A percentile compares a stretch with the other conserved stretches of the same genome.
These are phyloP conservation scores for Tokudaia muenninki DNA, from an alignment of 2,797 vertebrate species.

Conservation along the genomic window DNA sequence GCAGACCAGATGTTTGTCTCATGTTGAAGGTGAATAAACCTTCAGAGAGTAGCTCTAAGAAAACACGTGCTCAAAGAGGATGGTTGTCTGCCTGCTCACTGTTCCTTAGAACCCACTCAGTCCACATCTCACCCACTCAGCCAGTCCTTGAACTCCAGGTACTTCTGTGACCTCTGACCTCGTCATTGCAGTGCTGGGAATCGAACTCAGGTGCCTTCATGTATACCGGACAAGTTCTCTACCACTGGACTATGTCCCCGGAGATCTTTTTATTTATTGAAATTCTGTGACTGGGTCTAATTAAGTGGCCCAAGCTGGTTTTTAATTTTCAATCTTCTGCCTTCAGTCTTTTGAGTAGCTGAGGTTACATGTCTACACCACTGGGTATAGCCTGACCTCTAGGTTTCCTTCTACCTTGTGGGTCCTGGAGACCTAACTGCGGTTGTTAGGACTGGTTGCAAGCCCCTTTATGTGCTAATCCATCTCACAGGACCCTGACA, in stretches of 20 bases:
- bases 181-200: background rate
- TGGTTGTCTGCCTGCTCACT: background rate
- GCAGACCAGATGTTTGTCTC: background rate
- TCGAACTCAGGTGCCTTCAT: background rate
- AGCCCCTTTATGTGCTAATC: too few species aligned
- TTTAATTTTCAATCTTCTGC: background rate
- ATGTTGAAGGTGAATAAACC: background rate
- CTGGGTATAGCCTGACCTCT: background rate
- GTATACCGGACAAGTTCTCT: background rate
- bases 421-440: background rate
- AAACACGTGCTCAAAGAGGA: background rate
- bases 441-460: background rate
- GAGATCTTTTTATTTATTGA: background rate
- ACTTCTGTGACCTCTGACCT: background rate
- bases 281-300: background rate
- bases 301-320: background rate
- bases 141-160: background rate
- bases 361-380: background rate
- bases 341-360: background rate
- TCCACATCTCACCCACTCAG: rapidly evolving
- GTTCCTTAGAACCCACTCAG: background rate
- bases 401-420: background rate
- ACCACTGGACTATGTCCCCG: background rate
- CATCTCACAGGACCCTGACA: background rate
- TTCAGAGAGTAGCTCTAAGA: background rate